These are phyloP conservation scores for Cacoxenus indagator DNA, from an alignment of 2,888 invertebrate species.

Conservation along the genomic window DNA sequence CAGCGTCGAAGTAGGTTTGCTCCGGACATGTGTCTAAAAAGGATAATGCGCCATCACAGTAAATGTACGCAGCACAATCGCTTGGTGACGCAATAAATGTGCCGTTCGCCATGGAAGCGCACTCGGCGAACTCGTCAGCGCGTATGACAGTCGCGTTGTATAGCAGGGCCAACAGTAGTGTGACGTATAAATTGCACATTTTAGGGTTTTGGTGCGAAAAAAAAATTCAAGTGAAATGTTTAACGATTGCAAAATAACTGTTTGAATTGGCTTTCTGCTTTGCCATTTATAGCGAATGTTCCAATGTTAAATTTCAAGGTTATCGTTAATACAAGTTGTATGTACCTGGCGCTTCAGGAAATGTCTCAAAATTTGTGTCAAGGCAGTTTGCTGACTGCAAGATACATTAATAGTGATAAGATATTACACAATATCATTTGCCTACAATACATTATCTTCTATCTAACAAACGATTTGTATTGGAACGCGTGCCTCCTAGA, in stretches of 20 bases:
- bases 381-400: constrained; percentile 24
- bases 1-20: constrained; percentile 53
- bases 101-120: constrained; percentile 34
- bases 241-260: no score
- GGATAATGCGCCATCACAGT: constrained; percentile 53
- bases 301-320: neutral
- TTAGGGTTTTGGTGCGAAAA: no score
- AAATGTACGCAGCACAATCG: constrained; percentile 56
- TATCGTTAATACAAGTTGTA: neutral
- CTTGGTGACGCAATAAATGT: constrained; percentile 48
- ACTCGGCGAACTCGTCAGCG: constrained; percentile 49
- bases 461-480: no score
- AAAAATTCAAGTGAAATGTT: no score
- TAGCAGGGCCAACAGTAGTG: no score
- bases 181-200: no score
- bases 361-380: constrained; percentile 27
- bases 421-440: no score
- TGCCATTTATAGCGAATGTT: constrained; percentile 29
- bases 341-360: neutral
- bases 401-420: neutral
- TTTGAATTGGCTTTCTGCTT: no score
- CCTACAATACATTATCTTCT: no score
- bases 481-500: no score
- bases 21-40: constrained; percentile 53
- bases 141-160: neutral